Evolutionary conservation across 2,113 vertebrate species (phyloP).

Genomic region (Urocynchramus pylzowi): DNA sequence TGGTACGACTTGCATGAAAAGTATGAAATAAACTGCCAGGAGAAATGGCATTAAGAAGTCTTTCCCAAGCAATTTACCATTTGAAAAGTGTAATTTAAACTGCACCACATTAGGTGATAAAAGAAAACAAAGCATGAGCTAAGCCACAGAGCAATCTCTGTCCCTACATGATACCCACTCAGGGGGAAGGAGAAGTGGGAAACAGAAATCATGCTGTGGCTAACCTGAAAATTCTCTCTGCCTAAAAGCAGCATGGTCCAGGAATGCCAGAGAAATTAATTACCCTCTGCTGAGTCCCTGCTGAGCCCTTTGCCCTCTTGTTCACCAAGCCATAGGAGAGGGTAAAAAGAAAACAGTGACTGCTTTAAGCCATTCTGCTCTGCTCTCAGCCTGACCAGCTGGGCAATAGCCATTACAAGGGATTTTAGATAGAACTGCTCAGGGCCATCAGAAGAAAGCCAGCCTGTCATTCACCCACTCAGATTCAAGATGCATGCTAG

Average conservation of each 20-base stretch:
- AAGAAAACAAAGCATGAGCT: neutral
- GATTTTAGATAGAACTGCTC: neutral
- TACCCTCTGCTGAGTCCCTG: neutral
- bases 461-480: neutral
- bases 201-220: neutral
- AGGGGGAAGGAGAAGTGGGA: neutral
- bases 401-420: neutral
- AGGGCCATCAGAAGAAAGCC: neutral
- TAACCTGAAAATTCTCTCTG: neutral
- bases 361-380: neutral
- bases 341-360: neutral
- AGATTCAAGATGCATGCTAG: neutral
- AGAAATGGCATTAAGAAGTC: neutral
- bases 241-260: neutral
- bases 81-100: slow-evolving; percentile 8
- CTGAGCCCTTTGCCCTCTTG: neutral
- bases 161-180: neutral
- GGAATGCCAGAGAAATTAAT: neutral
- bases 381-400: neutral
- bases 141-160: neutral
- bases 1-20: neutral
- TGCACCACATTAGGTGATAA: neutral
- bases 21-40: neutral
- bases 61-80: neutral
- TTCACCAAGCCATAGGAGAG: neutral